phyloP scores from a whole-genome alignment of 2,797 vertebrate genomes.

The Sciaenops ocellatus region DNA sequence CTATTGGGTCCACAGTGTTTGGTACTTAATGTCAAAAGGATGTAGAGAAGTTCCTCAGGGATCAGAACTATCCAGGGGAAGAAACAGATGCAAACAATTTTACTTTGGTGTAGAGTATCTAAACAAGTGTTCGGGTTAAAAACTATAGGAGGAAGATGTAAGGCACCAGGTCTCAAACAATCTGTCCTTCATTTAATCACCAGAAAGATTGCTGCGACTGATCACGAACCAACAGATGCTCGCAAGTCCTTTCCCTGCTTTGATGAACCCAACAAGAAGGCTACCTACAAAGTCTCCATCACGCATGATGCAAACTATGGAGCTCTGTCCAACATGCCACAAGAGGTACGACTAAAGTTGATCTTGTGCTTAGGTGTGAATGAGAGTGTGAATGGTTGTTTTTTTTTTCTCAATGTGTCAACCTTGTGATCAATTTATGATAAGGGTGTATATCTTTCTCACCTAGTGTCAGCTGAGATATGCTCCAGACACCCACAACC shows the following conservation, averaged over 20 bases:
- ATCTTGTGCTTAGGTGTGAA: too few relatives aligned
- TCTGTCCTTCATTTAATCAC: slow-evolving; percentile 53
- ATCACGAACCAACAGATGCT: slow-evolving; percentile 98
- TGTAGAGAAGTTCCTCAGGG: not conserved
- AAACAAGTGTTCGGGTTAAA: not conserved
- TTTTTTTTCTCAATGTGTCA: too few relatives aligned
- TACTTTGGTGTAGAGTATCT: not conserved
- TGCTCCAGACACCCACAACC: too few relatives aligned
- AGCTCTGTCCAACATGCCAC: slow-evolving; percentile 96
- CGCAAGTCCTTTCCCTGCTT: slow-evolving; percentile 98
- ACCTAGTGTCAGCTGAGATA: too few relatives aligned
- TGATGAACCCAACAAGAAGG: slow-evolving; percentile 98
- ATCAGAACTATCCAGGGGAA: too few relatives aligned
- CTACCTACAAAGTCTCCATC: slow-evolving; percentile 93
- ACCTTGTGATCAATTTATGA: too few relatives aligned
- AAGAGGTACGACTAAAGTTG: slow-evolving; percentile 79
- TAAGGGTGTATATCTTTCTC: too few relatives aligned
- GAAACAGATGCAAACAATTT: too few relatives aligned
- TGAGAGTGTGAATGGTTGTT: too few relatives aligned
- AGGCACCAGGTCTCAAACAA: slow-evolving; percentile 12
- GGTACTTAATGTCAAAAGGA: not conserved
- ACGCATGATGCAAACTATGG: slow-evolving; percentile 81
- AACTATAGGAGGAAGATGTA: not conserved
- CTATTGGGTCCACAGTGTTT: not conserved
- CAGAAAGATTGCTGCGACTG: slow-evolving; percentile 97